These are phyloP conservation scores for Psittacula echo DNA, from an alignment of 2,797 vertebrate genomes.

Conservation along the genomic window DNA sequence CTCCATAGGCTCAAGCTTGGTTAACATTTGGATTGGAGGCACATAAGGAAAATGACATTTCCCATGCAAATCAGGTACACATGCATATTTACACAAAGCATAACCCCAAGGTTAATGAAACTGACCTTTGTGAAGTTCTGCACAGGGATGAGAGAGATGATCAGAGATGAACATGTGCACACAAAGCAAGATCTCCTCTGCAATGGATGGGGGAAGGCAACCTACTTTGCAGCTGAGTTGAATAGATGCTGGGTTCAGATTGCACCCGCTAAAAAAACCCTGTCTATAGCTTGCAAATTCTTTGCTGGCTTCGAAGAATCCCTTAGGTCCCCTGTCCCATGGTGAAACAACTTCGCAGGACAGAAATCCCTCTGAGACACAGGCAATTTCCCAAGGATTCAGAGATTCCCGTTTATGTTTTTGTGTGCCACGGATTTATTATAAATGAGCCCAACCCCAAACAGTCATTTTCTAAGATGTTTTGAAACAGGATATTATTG, in stretches of 20 bases:
- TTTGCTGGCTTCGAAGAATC: constrained; percentile 27
- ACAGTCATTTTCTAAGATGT: constrained; percentile 33
- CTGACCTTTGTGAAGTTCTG: not conserved
- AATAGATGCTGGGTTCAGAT: not conserved
- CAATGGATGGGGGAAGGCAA: not conserved
- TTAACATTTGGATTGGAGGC: not conserved
- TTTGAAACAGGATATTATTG: constrained; percentile 4
- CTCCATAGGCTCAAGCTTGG: not conserved
- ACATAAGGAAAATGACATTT: not conserved
- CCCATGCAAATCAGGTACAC: not conserved
- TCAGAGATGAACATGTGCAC: not conserved
- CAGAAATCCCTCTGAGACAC: not conserved
- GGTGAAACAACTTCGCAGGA: not conserved
- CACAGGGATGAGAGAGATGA: not conserved
- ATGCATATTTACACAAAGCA: not conserved
- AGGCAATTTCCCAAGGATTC: not conserved
- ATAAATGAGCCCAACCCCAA: not conserved
- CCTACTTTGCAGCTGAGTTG: not conserved
- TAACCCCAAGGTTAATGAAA: not conserved
- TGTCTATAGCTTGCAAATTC: not conserved
- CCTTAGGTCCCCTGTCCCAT: not conserved
- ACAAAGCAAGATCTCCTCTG: not conserved
- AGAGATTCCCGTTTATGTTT: not conserved
- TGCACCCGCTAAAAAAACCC: not conserved
- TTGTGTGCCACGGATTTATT: constrained; percentile 20